Conservation (phyloP, 2,113 vertebrate genomes). For the Leiothrix lutea region DNA sequence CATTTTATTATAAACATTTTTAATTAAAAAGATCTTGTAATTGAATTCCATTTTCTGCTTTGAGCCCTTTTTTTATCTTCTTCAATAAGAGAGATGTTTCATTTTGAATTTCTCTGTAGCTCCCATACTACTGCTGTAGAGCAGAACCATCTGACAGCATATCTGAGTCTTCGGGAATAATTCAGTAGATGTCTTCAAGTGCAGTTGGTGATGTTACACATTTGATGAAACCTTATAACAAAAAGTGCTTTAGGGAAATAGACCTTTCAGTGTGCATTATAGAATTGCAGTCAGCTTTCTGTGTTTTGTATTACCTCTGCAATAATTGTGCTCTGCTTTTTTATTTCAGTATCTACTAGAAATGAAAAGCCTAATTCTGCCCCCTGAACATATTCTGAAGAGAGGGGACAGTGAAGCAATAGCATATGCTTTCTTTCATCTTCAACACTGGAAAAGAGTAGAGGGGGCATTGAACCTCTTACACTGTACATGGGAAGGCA, state of each 20-base stretch:
- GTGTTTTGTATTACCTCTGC: constrained; percentile 7
- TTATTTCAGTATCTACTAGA: constrained; percentile 93
- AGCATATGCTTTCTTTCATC: constrained; percentile 97
- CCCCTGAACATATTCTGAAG: constrained; percentile 98
- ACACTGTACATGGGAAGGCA: constrained; percentile 99
- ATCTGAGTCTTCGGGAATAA: constrained; percentile 8
- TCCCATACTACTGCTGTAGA: neutral
- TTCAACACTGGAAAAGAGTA: constrained; percentile 97
- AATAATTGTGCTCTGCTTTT: constrained; percentile 50
- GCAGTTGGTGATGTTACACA: neutral
- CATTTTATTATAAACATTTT: neutral
- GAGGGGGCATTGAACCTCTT: constrained; percentile 98
- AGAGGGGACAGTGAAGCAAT: constrained; percentile 98
- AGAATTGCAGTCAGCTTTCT: constrained; percentile 26
- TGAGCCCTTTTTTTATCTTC: neutral
- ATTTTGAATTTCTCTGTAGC: constrained; percentile 5
- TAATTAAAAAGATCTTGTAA: neutral
- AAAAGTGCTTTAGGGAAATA: constrained; percentile 32
- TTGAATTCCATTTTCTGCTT: neutral
- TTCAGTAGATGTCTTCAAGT: constrained; percentile 33
- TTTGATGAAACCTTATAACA: constrained; percentile 38
- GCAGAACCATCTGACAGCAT: constrained; percentile 14
- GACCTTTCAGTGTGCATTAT: neutral
- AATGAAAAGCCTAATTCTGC: constrained; percentile 99
- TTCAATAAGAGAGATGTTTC: constrained; percentile 1